Conservation (phyloP, 2,113 vertebrate species). For the Coptodon rendalli region DNA sequence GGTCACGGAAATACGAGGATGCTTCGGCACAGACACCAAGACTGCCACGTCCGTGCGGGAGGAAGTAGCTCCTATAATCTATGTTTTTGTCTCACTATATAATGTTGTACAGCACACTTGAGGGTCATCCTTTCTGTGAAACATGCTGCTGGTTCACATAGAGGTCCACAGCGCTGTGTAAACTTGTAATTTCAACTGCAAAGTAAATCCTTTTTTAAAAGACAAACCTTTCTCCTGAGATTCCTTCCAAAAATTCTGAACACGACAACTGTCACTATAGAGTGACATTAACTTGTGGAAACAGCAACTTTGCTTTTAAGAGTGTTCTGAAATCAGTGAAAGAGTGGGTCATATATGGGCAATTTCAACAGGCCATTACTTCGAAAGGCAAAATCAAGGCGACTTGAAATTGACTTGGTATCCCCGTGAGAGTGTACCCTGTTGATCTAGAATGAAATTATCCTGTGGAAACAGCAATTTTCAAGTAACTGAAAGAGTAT, state of each 20-base stretch:
- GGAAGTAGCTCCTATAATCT: no score
- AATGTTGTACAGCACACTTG: not conserved
- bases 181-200: no score
- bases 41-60: no score
- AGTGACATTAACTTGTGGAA: not conserved
- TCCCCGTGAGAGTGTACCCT: not conserved
- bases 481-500: not conserved
- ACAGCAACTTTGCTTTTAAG: not conserved
- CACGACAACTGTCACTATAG: not conserved
- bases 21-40: no score
- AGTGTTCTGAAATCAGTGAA: not conserved
- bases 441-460: not conserved
- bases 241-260: not conserved
- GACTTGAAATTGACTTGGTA: not conserved
- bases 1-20: no score
- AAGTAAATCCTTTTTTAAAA: no score
- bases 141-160: no score
- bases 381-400: not conserved
- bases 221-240: not conserved
- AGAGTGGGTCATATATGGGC: not conserved
- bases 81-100: not conserved
- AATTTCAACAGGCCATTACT: not conserved
- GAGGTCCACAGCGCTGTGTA: no score
- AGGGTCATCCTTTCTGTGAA: no score
- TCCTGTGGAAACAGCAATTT: not conserved